These are phyloP conservation scores for Danio choprae DNA, from an alignment of 2,797 vertebrate genomes.

Conservation along the genomic window DNA sequence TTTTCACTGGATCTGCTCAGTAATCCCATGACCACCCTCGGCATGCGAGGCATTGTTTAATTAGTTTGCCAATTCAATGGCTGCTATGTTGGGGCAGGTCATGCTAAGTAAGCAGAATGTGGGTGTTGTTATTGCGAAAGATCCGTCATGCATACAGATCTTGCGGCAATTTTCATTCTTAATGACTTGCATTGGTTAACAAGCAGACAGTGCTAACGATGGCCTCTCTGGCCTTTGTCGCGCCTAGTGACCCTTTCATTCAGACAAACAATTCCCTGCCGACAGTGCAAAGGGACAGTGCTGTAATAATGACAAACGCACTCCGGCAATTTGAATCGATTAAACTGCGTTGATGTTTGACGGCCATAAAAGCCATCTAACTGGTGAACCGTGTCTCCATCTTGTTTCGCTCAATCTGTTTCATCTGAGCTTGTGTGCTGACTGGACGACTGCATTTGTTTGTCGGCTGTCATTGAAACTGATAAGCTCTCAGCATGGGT, in stretches of 20 bases:
- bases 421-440: constrained; percentile 24
- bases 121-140: constrained; percentile 33
- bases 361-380: constrained; percentile 40
- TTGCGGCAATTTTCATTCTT: constrained; percentile 47
- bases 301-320: constrained; percentile 43
- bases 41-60: constrained; percentile 21
- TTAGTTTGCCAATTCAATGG: constrained; percentile 32
- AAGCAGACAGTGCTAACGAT: constrained; percentile 36
- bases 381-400: constrained; percentile 40
- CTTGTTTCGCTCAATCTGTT: constrained; percentile 44
- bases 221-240: constrained; percentile 39
- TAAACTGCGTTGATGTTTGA: constrained; percentile 43
- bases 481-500: constrained; percentile 25
- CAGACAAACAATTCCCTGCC: constrained; percentile 33
- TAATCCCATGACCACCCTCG: constrained; percentile 31
- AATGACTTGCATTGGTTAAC: constrained; percentile 34
- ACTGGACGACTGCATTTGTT: constrained; percentile 26
- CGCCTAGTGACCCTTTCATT: constrained; percentile 51
- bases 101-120: constrained; percentile 43
- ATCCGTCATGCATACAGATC: constrained; percentile 42
- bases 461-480: constrained; percentile 31
- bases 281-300: constrained; percentile 26
- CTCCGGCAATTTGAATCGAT: constrained; percentile 47
- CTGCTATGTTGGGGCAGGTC: constrained; percentile 31
- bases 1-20: not conserved